Evolutionary conservation across 35 echinoderm and acorn worm genomes (phyloP).

Genomic region (Ptychodera flava): DNA sequence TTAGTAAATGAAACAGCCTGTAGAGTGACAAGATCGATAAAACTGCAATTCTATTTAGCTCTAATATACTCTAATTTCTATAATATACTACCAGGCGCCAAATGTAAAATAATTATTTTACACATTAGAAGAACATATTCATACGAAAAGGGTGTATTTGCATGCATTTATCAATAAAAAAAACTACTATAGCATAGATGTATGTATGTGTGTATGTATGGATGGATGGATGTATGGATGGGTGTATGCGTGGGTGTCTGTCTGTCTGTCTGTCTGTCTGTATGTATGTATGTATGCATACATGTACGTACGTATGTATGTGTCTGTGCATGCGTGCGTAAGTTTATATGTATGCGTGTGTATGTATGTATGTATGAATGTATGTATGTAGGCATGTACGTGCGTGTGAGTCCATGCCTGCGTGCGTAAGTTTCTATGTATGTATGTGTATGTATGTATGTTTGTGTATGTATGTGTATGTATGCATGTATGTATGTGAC

Average conservation of each 20-base stretch:
- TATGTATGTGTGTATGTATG: slow-evolving; percentile 22
- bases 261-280: slow-evolving; percentile 11
- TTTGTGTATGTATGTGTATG: slow-evolving; percentile 13
- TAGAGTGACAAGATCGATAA: too few relatives aligned
- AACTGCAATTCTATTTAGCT: too few relatives aligned
- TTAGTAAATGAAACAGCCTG: too few relatives aligned
- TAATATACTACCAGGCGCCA: too few relatives aligned
- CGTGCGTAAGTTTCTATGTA: background rate
- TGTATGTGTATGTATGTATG: slow-evolving; percentile 17
- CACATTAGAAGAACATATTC: too few relatives aligned
- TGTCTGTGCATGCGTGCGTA: slow-evolving; percentile 5
- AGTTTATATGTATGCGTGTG: slow-evolving; percentile 7
- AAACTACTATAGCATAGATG: background rate
- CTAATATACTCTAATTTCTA: too few relatives aligned
- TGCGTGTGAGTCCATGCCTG: slow-evolving; percentile 1
- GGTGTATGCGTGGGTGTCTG: slow-evolving; percentile 2
- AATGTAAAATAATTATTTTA: too few relatives aligned
- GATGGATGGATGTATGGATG: slow-evolving; percentile 3
- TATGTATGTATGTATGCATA: slow-evolving; percentile 16
- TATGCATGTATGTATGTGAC: slow-evolving; percentile 15
- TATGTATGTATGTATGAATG: slow-evolving; percentile 17
- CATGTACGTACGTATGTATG: slow-evolving; percentile 12
- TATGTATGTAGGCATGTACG: slow-evolving; percentile 13
- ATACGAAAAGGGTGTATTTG: too few relatives aligned
- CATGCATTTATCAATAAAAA: too few relatives aligned